Percentiles rank a stretch among this genome's conserved stretches.
Conservation (phyloP, 2,113 vertebrate species). For the Bubo scandiacus region DNA sequence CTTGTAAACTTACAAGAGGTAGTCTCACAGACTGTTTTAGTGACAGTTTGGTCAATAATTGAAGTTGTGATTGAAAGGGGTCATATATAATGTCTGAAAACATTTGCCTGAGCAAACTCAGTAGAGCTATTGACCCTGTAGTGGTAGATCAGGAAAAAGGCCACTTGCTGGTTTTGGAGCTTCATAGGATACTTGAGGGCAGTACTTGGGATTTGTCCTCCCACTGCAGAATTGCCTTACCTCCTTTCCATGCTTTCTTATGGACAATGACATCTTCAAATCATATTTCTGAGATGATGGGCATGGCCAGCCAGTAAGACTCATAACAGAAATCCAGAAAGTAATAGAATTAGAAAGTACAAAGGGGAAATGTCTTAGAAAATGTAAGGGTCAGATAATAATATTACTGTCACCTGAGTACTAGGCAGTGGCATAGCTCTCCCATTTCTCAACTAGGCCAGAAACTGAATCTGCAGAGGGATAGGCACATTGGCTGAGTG, state of each 20-base stretch:
- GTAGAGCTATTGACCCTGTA: neutral
- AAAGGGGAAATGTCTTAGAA: neutral
- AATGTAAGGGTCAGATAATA: neutral
- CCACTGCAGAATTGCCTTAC: neutral
- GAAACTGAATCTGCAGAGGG: neutral
- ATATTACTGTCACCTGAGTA: neutral
- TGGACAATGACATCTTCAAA: neutral
- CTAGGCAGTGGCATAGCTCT: neutral
- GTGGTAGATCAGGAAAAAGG: neutral
- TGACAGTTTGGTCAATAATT: neutral
- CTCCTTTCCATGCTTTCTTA: rapidly evolving
- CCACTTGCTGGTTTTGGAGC: neutral
- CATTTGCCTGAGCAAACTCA: neutral
- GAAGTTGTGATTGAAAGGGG: neutral
- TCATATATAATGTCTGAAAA: neutral
- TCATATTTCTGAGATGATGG: neutral
- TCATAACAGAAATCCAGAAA: neutral
- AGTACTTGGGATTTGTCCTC: neutral
- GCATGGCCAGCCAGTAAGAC: neutral
- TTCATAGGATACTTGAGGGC: neutral
- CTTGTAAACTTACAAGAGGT: neutral
- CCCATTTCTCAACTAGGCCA: neutral
- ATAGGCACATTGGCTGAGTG: too few species aligned
- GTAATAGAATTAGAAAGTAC: neutral
- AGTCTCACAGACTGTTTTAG: neutral